phyloP scores from a whole-genome alignment of 1,140 invertebrate species.

The Drosophila melanogaster region DNA sequence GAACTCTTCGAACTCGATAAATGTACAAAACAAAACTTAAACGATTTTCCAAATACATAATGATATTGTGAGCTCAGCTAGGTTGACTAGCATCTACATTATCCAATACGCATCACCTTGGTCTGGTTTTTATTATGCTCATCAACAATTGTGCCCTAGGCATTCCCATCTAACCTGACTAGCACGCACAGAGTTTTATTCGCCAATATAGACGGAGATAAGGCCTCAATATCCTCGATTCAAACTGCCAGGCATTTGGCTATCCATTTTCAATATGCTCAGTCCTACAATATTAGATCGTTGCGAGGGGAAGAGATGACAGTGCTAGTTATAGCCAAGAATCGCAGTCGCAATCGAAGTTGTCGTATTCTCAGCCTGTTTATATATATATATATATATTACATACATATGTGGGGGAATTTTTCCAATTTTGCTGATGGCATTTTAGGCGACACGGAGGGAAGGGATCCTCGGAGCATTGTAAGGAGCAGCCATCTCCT shows the following conservation, averaged over 20 bases:
- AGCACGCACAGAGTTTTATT: conserved; percentile 11
- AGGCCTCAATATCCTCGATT: conserved; percentile 31
- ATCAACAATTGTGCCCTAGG: conserved; percentile 33
- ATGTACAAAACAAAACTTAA: neutral
- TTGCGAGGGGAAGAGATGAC: conserved; percentile 33
- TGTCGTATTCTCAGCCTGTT: conserved; percentile 40
- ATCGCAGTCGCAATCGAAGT: conserved; percentile 47
- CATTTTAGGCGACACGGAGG: conserved; percentile 70
- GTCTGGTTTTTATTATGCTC: conserved; percentile 16
- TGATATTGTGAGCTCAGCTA: neutral
- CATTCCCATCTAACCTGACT: conserved; percentile 43
- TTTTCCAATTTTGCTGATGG: conserved; percentile 81
- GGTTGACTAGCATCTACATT: neutral
- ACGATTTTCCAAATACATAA: neutral
- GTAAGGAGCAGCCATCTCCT: conserved; percentile 40
- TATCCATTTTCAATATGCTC: neutral
- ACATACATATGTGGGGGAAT: conserved; percentile 47
- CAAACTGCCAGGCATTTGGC: conserved; percentile 44
- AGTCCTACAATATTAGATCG: conserved; percentile 27
- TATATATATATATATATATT: conserved; percentile 19
- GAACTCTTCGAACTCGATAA: too few relatives aligned
- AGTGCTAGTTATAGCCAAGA: conserved; percentile 59
- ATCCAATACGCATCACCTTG: neutral
- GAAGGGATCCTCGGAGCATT: conserved; percentile 19
- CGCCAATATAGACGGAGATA: conserved; percentile 2